These are phyloP conservation scores for Notamacropus eugenii DNA, from an alignment of 2,797 vertebrate species.

Conservation along the genomic window DNA sequence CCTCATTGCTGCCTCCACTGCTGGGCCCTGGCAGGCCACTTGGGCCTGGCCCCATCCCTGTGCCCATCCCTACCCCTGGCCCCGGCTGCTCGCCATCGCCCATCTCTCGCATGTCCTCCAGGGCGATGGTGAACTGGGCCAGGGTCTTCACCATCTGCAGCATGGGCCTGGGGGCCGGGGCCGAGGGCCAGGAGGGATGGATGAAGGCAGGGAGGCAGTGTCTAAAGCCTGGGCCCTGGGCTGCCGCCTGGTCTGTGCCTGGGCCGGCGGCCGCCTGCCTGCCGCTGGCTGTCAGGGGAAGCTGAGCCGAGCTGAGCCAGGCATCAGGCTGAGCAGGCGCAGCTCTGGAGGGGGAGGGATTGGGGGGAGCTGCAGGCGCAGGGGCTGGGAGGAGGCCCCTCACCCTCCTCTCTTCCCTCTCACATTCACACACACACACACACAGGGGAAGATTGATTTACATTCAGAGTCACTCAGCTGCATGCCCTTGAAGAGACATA, in stretches of 20 bases:
- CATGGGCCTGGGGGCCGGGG: constrained; percentile 83
- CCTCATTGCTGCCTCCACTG: constrained; percentile 20
- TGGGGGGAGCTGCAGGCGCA: background rate
- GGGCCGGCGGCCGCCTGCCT: background rate
- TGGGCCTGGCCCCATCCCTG: constrained; percentile 81
- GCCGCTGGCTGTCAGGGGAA: background rate
- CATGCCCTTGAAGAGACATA: background rate
- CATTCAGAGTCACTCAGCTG: background rate
- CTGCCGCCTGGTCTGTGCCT: background rate
- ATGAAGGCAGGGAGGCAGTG: background rate
- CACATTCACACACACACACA: background rate
- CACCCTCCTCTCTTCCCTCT: background rate
- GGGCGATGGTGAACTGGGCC: constrained; percentile 97
- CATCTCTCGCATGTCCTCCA: constrained; percentile 97
- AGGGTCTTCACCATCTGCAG: constrained; percentile 99
- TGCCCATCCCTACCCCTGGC: constrained; percentile 81
- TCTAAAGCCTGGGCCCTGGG: background rate
- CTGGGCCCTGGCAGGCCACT: constrained; percentile 80
- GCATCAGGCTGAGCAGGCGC: constrained; percentile 2
- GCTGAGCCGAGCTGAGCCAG: background rate
- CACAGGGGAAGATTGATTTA: background rate
- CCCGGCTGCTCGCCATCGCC: constrained; percentile 87
- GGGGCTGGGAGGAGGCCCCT: constrained; percentile 1
- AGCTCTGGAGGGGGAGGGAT: background rate
- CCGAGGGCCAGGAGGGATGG: background rate